Evolutionary conservation across 1,140 invertebrate genomes (phyloP).

Genomic region (Marisa cornuarietis): DNA sequence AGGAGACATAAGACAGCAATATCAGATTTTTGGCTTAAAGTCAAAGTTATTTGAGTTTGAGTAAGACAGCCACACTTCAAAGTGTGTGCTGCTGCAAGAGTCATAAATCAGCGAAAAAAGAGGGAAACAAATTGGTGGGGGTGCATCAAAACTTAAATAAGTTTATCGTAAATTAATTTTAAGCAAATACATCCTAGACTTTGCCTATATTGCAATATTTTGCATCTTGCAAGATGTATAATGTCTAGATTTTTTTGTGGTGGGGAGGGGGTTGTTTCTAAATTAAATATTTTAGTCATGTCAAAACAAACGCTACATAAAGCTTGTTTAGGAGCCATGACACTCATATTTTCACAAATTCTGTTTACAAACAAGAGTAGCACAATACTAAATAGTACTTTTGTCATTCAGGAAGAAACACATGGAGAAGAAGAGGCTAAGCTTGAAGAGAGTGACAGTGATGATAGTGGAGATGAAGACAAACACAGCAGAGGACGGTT

Average conservation of each 20-base stretch:
- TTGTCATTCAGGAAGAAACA: background rate
- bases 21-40: no score
- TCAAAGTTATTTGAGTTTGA: no score
- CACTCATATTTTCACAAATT: background rate
- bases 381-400: background rate
- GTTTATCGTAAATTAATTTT: no score
- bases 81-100: no score
- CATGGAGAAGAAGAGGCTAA: background rate
- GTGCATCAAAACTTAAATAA: no score
- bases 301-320: background rate
- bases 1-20: no score
- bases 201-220: no score
- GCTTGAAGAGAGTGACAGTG: conserved; percentile 24
- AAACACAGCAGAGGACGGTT: conserved; percentile 25
- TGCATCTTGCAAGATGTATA: no score
- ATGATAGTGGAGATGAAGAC: conserved; percentile 29
- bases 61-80: no score
- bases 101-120: no score
- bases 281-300: background rate
- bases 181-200: no score
- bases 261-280: background rate
- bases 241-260: background rate
- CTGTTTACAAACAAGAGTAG: background rate
- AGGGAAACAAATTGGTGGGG: no score
- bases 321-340: background rate